phyloP scores from a whole-genome alignment of 2,797 vertebrate genomes.

The Pteronotus mesoamericanus region DNA sequence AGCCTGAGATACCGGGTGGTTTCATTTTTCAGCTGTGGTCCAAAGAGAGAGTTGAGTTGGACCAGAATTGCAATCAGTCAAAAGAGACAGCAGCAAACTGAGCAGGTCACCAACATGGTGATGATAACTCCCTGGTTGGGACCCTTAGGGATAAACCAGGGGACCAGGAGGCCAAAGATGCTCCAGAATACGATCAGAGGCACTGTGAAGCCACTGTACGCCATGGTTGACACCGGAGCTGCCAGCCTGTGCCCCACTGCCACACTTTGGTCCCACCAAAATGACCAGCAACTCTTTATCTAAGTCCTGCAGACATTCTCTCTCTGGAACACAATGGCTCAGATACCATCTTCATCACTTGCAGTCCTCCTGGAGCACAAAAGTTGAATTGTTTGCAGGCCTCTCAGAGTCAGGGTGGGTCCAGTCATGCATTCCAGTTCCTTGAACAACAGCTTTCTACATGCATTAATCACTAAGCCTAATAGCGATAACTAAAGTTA shows the following conservation, averaged over 20 bases:
- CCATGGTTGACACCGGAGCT: neutral
- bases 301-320: neutral
- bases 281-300: neutral
- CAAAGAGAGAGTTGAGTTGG: constrained; percentile 97
- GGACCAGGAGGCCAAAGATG: neutral
- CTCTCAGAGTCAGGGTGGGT: neutral
- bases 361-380: neutral
- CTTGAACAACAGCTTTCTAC: neutral
- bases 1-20: constrained; percentile 91
- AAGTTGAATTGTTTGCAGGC: neutral
- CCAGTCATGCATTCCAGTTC: neutral
- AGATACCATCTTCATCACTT: too few species aligned
- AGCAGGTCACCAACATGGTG: neutral
- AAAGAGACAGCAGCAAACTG: neutral
- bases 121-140: neutral
- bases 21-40: constrained; percentile 90
- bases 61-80: constrained; percentile 88
- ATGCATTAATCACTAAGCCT: neutral
- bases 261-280: neutral
- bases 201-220: neutral
- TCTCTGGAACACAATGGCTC: neutral
- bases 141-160: neutral
- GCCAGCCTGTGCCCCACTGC: neutral
- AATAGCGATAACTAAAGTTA: neutral
- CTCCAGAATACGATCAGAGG: neutral